Evolutionary conservation across 2,797 vertebrate species (phyloP), one percentile per base, ranked within the genome.

Genomic region (Neosilurus mollespiculum): DNA sequence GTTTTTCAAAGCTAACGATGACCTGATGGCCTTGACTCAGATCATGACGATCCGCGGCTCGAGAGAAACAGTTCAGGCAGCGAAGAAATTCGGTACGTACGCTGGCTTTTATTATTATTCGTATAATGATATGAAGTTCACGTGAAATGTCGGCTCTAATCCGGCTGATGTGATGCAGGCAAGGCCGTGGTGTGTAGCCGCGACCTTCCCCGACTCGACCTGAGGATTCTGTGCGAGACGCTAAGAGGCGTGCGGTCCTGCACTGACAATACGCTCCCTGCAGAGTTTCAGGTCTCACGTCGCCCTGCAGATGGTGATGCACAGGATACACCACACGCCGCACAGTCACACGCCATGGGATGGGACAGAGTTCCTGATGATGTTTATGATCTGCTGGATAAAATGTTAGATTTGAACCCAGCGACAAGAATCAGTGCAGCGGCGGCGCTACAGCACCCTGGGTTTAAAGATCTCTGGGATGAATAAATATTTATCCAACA

Each of bases 1-100:
- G 1, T 99, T 99, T 93, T 99, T 99, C 91, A 99, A 98, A 95
- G 98, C 97, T 87, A 96, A 94, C 20, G 98, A 99, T 90, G 98
- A 99, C 93, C 93, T 99, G 91, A 95, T 98, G 54, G 97, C 97
- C 78, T 93, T 99, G 90, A 93, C 96, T 87, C 98, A 99, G 92
- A 99, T 99, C 89, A 99, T 99, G 96, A 96, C 96, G 87, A 94
- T 99, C 89, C 95, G 96, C 87, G 98, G 98, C 88, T 98, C 98
- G 91, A 95, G 88, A 89, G 98, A 99, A 93, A 98, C 96, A 73
- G 91, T 95, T 88, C 93, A 95, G 89, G 97, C 98, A 85, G 97
- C 97, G 81, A 96, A 96, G 92, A 93, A 93, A 49, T 98, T 99
- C 79, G 97, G 98, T 99, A 91, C 78, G 94, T 92, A 81, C 90